Base-by-base conservation (phyloP, 2,888 invertebrate species). In the Ormyrus thymus region DNA sequence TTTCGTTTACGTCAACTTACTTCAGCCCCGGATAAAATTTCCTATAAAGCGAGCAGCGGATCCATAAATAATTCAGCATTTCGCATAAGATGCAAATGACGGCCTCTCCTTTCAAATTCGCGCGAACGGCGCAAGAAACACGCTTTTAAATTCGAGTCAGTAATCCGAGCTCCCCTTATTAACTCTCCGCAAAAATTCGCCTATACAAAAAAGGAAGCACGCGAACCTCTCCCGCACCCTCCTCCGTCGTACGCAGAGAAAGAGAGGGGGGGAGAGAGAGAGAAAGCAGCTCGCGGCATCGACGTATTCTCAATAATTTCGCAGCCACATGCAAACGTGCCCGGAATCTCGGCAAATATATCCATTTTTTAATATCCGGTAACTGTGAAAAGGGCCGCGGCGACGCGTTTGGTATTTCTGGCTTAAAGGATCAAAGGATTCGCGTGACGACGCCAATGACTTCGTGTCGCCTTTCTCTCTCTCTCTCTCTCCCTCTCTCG, bases 321-420 rank as follows among this genome's bases (percentile, higher is more conserved):
- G 8, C 11, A 7, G 29, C 43, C 11, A 29, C 46, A 55, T n/a
- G 50, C 15, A 51, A 73, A 73, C 79, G 75, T 79, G 75, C 61
- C 48, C 6, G 29, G 78, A 62, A 78, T 78, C 48, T 50, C 11
- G n/a, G 46, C 59, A 66, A 77, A 76, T 65, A 50, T 69, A 78
- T 78, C 78, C 56, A 74, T 78, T 78, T 78, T 78, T 78, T 78
- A 78, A 78, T 79, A 79, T 79, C 75, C 79, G 70, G 53, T 13
- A 70, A 70, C 70, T 58, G 78, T 50, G 55, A 46, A 61, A 64
- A 69, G 51, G 73, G 58, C n/a, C 76, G 51, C n/a, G 53, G 43
- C 43, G 7, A 13, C 15, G 53, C 61, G n/a, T 56, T 46, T 59
- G 69, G 29, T 70, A 59, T 74, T 45, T 71, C 71, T 58, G 58